Percentiles rank a stretch among this genome's conserved stretches.
phyloP scores from a whole-genome alignment of 53 echinoderm and acorn worm genomes.

The Glandiceps talaboti region DNA sequence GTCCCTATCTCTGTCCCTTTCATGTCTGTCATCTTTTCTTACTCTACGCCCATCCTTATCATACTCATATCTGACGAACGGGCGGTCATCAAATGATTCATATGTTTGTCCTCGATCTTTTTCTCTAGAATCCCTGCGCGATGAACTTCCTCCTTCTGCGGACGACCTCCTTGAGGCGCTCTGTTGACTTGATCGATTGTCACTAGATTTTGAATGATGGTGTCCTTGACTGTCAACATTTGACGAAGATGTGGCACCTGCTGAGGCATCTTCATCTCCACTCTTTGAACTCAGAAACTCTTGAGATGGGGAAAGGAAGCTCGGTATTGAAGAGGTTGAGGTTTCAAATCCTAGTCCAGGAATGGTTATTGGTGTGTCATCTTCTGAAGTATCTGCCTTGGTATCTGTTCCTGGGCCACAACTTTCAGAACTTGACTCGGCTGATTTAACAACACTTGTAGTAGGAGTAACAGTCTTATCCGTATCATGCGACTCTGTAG shows the following conservation, averaged over 20 bases:
- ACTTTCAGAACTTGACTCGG: not conserved
- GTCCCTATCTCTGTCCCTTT: conserved; percentile 10
- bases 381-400: not conserved
- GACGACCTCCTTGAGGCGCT: conserved; percentile 4
- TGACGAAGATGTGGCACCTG: not conserved
- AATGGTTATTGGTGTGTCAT: not conserved
- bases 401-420: not conserved
- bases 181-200: not conserved
- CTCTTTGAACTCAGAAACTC: not conserved
- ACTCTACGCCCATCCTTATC: conserved; percentile 4
- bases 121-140: not conserved
- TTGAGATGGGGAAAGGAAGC: not conserved
- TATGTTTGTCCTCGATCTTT: conserved; percentile 6
- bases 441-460: not conserved
- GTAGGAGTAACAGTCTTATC: not conserved
- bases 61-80: not conserved
- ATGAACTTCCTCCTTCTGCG: not conserved
- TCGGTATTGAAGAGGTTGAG: not conserved
- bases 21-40: conserved; percentile 2
- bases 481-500: too few species aligned
- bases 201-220: not conserved
- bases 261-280: not conserved
- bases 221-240: not conserved
- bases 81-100: conserved; percentile 1
- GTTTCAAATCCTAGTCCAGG: not conserved